Evolutionary conservation across 2,888 invertebrate genomes (phyloP).

Genomic region (Agriotes lineatus): DNA sequence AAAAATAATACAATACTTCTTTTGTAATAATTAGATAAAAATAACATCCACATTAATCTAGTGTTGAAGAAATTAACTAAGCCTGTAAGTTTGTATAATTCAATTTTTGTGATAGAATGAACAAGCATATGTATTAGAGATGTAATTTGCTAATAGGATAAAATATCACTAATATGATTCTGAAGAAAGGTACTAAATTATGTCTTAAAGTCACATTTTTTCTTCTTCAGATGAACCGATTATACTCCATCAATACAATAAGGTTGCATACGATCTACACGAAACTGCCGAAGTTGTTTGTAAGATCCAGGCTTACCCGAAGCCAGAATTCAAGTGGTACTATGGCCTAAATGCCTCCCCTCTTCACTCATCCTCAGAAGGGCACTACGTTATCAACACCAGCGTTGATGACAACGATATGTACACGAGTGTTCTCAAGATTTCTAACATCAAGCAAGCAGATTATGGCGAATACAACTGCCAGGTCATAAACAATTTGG

Average conservation of each 20-base stretch:
- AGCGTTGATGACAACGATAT: conserved; percentile 87
- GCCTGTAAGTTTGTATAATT: too few species aligned
- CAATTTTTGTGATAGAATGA: too few species aligned
- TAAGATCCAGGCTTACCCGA: conserved; percentile 91
- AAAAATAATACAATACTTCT: too few species aligned
- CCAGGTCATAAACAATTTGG: conserved; percentile 85
- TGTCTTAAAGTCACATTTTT: neutral
- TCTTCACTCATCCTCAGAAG: conserved; percentile 83
- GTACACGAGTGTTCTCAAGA: conserved; percentile 81
- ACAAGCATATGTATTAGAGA: too few species aligned
- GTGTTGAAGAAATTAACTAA: too few species aligned
- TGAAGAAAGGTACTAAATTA: too few species aligned
- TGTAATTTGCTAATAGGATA: too few species aligned
- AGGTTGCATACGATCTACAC: conserved; percentile 87
- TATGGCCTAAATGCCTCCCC: conserved; percentile 82
- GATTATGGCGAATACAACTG: conserved; percentile 95
- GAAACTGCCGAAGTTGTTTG: conserved; percentile 91
- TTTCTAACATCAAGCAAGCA: conserved; percentile 81
- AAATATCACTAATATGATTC: too few species aligned
- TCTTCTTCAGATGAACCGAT: conserved; percentile 81
- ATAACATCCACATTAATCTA: too few species aligned
- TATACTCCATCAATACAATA: conserved; percentile 85
- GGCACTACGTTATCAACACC: conserved; percentile 87
- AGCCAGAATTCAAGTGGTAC: conserved; percentile 94
- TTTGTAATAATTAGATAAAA: too few species aligned